phyloP scores from a whole-genome alignment of 2,797 vertebrate species.

The Phoebastria nigripes region DNA sequence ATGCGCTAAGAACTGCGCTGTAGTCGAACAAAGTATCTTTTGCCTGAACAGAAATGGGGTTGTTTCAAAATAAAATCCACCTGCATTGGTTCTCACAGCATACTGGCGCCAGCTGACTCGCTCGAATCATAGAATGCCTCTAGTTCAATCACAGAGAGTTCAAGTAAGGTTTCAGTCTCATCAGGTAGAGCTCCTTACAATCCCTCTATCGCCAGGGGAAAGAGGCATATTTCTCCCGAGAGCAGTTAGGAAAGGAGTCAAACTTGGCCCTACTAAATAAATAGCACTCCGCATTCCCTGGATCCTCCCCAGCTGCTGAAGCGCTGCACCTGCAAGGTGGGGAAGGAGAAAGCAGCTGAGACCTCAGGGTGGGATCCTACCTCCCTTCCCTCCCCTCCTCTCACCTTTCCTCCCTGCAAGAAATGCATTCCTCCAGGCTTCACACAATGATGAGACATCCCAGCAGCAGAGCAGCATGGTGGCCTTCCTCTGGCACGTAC shows the following conservation, averaged over 20 bases:
- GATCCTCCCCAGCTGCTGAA: background rate
- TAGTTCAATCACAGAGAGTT: background rate
- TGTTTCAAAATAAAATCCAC: background rate
- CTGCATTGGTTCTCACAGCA: background rate
- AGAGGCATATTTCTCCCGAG: background rate
- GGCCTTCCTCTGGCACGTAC: background rate
- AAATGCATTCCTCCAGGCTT: background rate
- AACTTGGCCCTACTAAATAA: background rate
- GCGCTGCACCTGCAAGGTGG: background rate
- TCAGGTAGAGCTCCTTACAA: background rate
- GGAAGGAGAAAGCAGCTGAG: background rate
- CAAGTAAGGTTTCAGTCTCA: background rate
- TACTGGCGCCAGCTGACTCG: background rate
- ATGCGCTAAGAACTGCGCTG: background rate
- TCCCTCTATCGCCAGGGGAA: background rate
- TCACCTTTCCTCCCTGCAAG: background rate
- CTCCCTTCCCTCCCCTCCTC: background rate
- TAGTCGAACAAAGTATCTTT: background rate
- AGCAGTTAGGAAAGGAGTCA: background rate
- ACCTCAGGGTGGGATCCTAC: background rate
- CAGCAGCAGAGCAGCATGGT: background rate
- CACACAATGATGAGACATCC: fast-evolving
- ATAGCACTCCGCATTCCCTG: background rate
- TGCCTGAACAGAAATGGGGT: background rate
- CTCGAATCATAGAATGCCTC: background rate